Evolutionary conservation across 2,797 vertebrate genomes (phyloP), one percentile per base, ranked within the genome.

Genomic region (Microhierax caerulescens): DNA sequence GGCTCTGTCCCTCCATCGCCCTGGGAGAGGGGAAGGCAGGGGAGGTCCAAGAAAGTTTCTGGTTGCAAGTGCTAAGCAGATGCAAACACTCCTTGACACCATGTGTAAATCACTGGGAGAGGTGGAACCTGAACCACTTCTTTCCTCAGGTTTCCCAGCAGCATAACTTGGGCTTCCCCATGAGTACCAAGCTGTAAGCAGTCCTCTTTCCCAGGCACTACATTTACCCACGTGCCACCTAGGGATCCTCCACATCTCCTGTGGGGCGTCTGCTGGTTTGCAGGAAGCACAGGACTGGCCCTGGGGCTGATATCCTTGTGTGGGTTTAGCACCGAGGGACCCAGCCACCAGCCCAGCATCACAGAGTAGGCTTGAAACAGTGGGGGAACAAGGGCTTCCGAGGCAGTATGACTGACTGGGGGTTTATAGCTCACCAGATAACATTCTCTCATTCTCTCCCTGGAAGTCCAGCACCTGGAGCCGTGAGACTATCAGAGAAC

Each of bases 111-210:
- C 1, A 0, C 8, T 77, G 69, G 43, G 64, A 85, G 75, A 73
- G 57, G 65, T 2, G 59, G 63, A 76, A 54, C 37, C 20, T 43
- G 54, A 75, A 57, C 61, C 25, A 82, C 50, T 37, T 85, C 76
- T 72, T 95, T 92, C 79, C 91, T 90, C 70, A 82, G 87, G 70
- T 60, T 87, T 69, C 95, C 82, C 90, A 90, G 85, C 25, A 87
- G 47, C 63, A 16, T 77, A 85, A 1, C 51, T 85, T 65, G 82
- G 82, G 75, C 51, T 90, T 85, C 76, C 68, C 60, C 8, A 13
- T 10, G 7, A 2, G 1, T 47, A 30, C 50, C 34, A 51, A 25
- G 27, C 47, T 63, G 25, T 15, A 53, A 39, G 8, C n/a, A 87
- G 54, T 32, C 18, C 73, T 70, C 24, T 37, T 88, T 92, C 57